These are phyloP conservation scores for Struthio camelus DNA, from an alignment of 2,113 vertebrate species.

Conservation along the genomic window DNA sequence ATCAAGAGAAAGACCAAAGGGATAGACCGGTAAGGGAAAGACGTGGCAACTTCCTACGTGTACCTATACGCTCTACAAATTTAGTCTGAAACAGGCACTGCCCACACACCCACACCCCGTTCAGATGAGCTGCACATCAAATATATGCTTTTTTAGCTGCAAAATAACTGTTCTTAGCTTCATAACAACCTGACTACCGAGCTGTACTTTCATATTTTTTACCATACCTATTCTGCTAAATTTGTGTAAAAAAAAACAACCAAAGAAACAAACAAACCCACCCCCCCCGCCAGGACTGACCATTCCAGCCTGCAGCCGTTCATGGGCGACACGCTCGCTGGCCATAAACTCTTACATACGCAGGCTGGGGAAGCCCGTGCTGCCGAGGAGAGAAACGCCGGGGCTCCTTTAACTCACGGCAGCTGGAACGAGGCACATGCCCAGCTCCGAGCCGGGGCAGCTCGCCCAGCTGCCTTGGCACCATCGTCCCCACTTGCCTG, in stretches of 20 bases:
- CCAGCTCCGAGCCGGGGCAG: not conserved
- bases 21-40: not conserved
- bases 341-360: not conserved
- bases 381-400: rapidly evolving
- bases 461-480: not conserved
- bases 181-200: not conserved
- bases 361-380: not conserved
- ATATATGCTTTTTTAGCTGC: not conserved
- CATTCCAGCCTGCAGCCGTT: not conserved
- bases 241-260: not conserved
- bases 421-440: not conserved
- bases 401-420: not conserved
- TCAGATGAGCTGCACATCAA: not conserved
- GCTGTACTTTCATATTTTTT: too few relatives aligned
- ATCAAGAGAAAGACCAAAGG: not conserved
- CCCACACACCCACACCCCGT: not conserved
- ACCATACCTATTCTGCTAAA: not conserved
- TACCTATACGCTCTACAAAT: not conserved
- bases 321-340: rapidly evolving
- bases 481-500: rapidly evolving
- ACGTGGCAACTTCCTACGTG: too few relatives aligned
- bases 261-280: not conserved
- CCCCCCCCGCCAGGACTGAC: too few relatives aligned
- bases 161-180: not conserved
- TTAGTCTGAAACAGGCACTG: not conserved